Base-by-base conservation (phyloP, 2,113 vertebrate genomes). In the Calypte anna region DNA sequence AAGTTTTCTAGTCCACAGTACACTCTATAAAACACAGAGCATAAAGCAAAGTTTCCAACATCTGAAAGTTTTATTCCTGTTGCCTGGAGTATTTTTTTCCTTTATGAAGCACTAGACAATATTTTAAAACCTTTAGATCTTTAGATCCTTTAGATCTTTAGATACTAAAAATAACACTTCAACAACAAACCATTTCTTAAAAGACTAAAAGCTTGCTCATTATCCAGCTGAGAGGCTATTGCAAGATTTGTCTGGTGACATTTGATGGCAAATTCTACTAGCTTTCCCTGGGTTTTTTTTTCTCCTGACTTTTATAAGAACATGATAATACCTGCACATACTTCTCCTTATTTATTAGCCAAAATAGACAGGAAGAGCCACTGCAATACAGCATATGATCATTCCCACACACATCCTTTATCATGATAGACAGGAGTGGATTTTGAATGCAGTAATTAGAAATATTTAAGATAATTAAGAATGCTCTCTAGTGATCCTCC, bases 381-480 rank as follows among this genome's bases (percentile, higher is more conserved):
- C 50, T 73, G 19, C 28, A 58, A 86, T 44, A 18, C 10, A 30
- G 13, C 8, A 6, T 48, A 25, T 40, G 78, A 48, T 40, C 50
- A 51, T 82, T 68, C 12, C 57, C 23, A 33, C 36, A 70, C 7
- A 21, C 15, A 62, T 68, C 8, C 12, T 48, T 21, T 21, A 55
- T 3, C 19, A 64, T 4, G 4, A 62, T 27, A 85, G 61, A 58
- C 15, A 86, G 68, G 20, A 72, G 10, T 27, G 27, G 55, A 54
- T 63, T 95, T 89, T 46, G n/a, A 94, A 72, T 62, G 12, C 33
- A 75, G 40, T 84, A 64, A 86, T 88, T 28, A 91, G 21, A 82
- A 91, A 88, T 93, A 57, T 74, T 93, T 82, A 75, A 69, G 14
- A 75, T 63, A 74, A 96, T 94, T 89, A 91, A 93, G 58, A 89